Percentiles rank a stretch among this genome's conserved stretches.
phyloP scores from a whole-genome alignment of 2,888 invertebrate species.

The Bimastos eiseni region DNA sequence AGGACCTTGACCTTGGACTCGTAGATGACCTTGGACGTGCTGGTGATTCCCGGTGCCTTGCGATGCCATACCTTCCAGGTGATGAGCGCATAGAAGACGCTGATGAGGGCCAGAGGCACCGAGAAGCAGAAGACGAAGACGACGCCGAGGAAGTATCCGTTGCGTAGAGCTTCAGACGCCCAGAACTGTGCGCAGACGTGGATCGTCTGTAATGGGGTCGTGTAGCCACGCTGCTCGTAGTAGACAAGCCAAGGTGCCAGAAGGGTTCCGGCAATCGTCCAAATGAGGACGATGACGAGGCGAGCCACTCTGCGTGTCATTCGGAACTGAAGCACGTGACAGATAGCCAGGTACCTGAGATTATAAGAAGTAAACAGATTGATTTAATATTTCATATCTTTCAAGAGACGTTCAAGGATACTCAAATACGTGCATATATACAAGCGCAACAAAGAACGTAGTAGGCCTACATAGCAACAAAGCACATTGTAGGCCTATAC shows the following conservation, averaged over 20 bases:
- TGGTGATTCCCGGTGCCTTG: constrained; percentile 85
- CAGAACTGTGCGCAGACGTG: constrained; percentile 66
- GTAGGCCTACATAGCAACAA: too few species aligned
- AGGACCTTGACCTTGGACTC: constrained; percentile 92
- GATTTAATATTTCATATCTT: neutral
- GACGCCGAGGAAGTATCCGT: constrained; percentile 83
- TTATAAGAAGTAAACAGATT: neutral
- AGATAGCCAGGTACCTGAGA: constrained; percentile 80
- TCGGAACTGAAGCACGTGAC: constrained; percentile 89
- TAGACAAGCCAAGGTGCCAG: constrained; percentile 89
- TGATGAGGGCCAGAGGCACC: constrained; percentile 85
- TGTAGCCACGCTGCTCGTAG: constrained; percentile 69
- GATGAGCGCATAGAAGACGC: constrained; percentile 87
- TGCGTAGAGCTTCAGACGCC: constrained; percentile 49
- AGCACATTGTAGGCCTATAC: too few species aligned
- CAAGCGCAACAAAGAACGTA: too few species aligned
- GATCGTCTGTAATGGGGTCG: constrained; percentile 39
- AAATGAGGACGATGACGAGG: constrained; percentile 84
- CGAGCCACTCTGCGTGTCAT: constrained; percentile 85
- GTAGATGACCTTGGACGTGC: constrained; percentile 62
- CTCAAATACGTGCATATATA: too few species aligned
- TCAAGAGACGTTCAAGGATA: neutral
- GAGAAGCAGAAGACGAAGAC: constrained; percentile 88
- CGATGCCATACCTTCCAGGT: constrained; percentile 71
- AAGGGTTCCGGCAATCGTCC: constrained; percentile 81